Conservation (phyloP, 2,113 vertebrate species). For the Ammodytes marinus region DNA sequence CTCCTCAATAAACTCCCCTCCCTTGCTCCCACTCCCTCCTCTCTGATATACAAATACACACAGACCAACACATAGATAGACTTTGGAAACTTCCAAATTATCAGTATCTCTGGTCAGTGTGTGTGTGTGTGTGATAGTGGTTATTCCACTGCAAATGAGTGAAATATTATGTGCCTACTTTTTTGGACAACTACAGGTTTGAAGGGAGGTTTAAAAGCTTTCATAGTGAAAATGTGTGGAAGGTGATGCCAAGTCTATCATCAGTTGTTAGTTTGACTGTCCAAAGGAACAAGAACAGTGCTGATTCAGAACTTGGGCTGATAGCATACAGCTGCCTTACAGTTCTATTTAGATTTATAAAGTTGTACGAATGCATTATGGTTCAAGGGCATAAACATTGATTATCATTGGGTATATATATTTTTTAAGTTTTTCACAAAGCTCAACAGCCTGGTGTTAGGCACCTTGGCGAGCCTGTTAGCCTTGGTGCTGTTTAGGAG, state of each 20-base stretch:
- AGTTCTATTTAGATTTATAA: background rate
- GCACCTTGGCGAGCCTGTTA: background rate
- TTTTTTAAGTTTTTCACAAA: too few relatives aligned
- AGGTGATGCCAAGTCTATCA: background rate
- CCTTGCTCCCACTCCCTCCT: slow-evolving; percentile 7
- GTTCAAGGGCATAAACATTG: too few relatives aligned
- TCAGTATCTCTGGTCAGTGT: background rate
- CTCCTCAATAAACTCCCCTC: slow-evolving; percentile 36
- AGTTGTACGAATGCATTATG: background rate
- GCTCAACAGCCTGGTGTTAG: background rate
- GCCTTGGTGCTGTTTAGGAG: background rate
- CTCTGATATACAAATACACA: slow-evolving; percentile 17
- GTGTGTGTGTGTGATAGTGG: too few relatives aligned
- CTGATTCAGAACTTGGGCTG: background rate
- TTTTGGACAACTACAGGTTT: background rate
- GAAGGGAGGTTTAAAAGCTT: background rate
- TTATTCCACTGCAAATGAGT: background rate
- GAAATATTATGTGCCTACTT: background rate
- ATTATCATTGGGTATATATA: too few relatives aligned
- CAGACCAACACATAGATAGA: slow-evolving; percentile 9
- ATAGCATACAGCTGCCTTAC: background rate
- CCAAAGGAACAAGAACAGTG: background rate
- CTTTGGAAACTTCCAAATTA: background rate
- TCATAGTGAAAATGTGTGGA: background rate
- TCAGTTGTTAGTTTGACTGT: background rate